Conservation (phyloP, 1,140 invertebrate species). For the Brachionus plicatilis region DNA sequence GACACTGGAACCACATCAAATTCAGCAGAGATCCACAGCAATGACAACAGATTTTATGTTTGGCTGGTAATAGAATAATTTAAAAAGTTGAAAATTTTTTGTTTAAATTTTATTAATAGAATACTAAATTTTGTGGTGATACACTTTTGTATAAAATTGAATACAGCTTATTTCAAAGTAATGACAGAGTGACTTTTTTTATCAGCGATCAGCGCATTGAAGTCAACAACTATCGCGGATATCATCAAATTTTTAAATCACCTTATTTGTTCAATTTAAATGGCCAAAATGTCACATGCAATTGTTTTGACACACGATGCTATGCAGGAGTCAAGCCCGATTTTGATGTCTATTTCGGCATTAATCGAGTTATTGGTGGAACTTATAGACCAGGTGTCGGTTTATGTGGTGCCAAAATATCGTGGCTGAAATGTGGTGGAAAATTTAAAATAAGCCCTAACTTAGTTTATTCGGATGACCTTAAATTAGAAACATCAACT, state of each 20-base stretch:
- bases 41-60: slow-evolving; percentile 40
- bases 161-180: slow-evolving; percentile 23
- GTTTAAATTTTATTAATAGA: neutral
- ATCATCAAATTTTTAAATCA: slow-evolving; percentile 8
- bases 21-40: slow-evolving; percentile 34
- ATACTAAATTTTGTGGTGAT: slow-evolving; percentile 40
- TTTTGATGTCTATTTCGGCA: slow-evolving; percentile 35
- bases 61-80: neutral
- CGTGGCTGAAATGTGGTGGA: neutral
- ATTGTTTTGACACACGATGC: slow-evolving; percentile 40
- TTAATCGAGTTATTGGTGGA: slow-evolving; percentile 39
- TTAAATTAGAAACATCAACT: neutral
- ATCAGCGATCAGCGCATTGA: slow-evolving; percentile 34
- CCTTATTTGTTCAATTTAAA: slow-evolving; percentile 26
- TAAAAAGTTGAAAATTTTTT: neutral
- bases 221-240: slow-evolving; percentile 16
- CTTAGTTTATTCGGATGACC: neutral
- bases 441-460: neutral
- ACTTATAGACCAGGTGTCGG: slow-evolving; percentile 36
- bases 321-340: slow-evolving; percentile 1
- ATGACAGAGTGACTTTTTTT: neutral
- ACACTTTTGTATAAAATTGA: slow-evolving; percentile 39
- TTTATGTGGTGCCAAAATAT: slow-evolving; percentile 19
- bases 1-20: slow-evolving; percentile 34
- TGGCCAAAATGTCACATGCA: slow-evolving; percentile 38